Evolutionary conservation across 2,888 invertebrate species (phyloP).

Genomic region (Drosophila limbata): DNA sequence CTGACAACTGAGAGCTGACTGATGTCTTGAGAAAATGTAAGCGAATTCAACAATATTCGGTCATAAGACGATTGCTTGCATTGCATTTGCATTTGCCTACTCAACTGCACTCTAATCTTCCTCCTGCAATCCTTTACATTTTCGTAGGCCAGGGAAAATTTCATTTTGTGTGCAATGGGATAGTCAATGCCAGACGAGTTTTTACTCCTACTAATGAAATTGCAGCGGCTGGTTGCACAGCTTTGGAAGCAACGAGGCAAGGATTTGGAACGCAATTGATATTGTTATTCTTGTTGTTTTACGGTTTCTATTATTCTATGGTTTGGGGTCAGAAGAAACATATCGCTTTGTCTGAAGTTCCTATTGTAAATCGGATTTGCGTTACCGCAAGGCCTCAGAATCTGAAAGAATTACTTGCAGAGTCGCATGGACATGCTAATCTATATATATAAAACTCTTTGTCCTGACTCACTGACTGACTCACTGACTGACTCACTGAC

Average conservation of each 20-base stretch:
- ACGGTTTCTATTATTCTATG: slow-evolving; percentile 12
- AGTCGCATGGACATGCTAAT: not conserved
- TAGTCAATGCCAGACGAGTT: no score
- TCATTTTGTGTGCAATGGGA: no score
- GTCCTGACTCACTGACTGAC: no score
- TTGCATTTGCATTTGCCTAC: not conserved
- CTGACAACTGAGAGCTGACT: no score
- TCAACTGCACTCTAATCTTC: not conserved
- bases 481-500: no score
- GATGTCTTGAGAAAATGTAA: not conserved
- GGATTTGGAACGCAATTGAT: slow-evolving; percentile 14
- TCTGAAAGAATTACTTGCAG: not conserved
- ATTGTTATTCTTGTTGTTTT: slow-evolving; percentile 12
- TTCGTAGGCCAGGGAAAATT: no score
- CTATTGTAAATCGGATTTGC: slow-evolving; percentile 47
- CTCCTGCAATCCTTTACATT: not conserved
- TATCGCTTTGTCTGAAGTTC: slow-evolving; percentile 30
- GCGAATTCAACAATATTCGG: not conserved
- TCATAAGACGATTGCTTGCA: slow-evolving; percentile 1
- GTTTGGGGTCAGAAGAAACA: slow-evolving; percentile 36
- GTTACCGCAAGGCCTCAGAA: not conserved
- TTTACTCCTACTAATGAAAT: no score
- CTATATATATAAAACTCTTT: no score
- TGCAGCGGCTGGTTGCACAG: no score
- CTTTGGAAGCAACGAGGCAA: slow-evolving; percentile 10